A percentile compares a stretch with the other conserved stretches of the same genome.
Conservation (phyloP, 2,888 invertebrate genomes). For the Hydrotaea diabolus region DNA sequence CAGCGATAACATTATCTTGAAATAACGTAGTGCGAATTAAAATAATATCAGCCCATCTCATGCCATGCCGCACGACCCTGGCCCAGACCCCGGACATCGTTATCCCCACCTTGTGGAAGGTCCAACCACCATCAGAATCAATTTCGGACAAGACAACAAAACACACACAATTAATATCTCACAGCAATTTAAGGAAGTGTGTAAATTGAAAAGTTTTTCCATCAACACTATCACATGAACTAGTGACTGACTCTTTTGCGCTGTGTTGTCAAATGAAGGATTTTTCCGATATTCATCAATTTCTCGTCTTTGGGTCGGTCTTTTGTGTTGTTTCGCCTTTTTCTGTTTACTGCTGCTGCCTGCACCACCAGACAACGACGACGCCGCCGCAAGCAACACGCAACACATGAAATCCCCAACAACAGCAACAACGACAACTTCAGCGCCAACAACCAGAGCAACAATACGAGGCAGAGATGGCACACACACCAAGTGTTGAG, state of each 20-base stretch:
- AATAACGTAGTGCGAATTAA: constrained; percentile 6
- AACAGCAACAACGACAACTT: neutral
- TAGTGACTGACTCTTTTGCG: neutral
- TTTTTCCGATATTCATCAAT: neutral
- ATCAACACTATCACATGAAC: neutral
- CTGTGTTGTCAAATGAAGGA: neutral
- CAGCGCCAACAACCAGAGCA: constrained; percentile 2
- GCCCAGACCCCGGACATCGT: too few species aligned
- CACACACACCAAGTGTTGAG: neutral
- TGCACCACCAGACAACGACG: too few species aligned
- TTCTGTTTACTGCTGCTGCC: constrained; percentile 18
- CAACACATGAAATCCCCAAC: constrained; percentile 40
- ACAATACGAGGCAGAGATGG: too few species aligned
- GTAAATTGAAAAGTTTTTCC: neutral
- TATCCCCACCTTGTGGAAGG: neutral
- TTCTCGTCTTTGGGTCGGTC: neutral
- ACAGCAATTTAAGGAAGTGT: constrained; percentile 18
- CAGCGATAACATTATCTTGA: constrained; percentile 49
- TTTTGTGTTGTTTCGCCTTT: neutral
- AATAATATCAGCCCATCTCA: neutral
- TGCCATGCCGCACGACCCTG: neutral
- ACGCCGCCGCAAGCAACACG: too few species aligned
- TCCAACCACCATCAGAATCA: constrained; percentile 4
- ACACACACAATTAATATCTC: neutral
- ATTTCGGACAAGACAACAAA: constrained; percentile 9